A percentile compares a stretch with the other conserved stretches of the same genome.
Evolutionary conservation across 1,140 invertebrate species (phyloP).

Genomic region (Geopemphigus sp.): DNA sequence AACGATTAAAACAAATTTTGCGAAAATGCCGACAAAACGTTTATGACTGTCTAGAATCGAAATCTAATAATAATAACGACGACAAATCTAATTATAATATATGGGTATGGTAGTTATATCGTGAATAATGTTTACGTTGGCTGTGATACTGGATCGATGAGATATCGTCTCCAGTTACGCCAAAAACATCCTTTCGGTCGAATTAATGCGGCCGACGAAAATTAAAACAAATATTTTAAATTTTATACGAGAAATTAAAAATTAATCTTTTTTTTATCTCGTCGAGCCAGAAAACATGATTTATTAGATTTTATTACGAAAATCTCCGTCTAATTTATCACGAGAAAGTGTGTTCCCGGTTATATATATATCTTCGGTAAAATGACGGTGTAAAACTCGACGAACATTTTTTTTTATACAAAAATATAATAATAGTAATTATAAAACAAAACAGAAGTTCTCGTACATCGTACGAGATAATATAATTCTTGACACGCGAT

Average conservation of each 20-base stretch:
- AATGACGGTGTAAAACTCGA: neutral
- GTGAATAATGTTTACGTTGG: no score
- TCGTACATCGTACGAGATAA: neutral
- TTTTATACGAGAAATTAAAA: conserved; percentile 12
- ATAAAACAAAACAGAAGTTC: no score
- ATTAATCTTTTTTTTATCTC: conserved; percentile 29
- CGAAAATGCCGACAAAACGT: no score
- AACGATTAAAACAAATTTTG: no score
- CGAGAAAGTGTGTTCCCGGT: neutral
- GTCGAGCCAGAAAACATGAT: neutral
- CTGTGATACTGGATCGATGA: neutral
- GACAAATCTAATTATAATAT: no score
- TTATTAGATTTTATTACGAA: conserved; percentile 11
- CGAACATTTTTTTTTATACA: conserved; percentile 9
- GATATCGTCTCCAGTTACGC: neutral
- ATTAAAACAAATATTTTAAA: conserved; percentile 17
- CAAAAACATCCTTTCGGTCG: neutral
- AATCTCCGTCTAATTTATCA: conserved; percentile 3
- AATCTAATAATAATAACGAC: no score
- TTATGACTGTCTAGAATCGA: no score
- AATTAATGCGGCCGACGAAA: neutral
- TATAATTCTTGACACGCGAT: neutral
- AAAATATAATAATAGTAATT: no score
- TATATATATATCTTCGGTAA: conserved; percentile 9
- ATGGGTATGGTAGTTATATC: no score